Evolutionary conservation across 2,113 vertebrate species (phyloP).

Genomic region (Desmodus rotundus): DNA sequence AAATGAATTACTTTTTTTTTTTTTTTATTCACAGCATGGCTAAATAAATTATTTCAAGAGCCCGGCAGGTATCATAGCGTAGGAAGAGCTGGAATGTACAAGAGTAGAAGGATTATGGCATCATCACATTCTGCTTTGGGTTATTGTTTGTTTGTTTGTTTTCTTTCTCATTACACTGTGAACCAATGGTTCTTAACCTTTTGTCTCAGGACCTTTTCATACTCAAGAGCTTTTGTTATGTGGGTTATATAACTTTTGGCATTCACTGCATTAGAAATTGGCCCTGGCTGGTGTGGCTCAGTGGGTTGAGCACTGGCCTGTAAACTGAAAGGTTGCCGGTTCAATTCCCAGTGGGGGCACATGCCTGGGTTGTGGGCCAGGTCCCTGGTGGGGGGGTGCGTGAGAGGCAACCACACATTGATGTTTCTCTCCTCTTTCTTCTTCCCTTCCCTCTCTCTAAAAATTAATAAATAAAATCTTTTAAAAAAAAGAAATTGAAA

Average conservation of each 20-base stretch:
- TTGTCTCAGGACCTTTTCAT: not conserved
- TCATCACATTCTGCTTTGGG: not conserved
- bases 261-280: not conserved
- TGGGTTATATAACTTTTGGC: not conserved
- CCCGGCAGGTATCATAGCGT: not conserved
- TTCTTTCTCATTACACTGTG: not conserved
- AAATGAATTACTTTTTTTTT: constrained; percentile 23
- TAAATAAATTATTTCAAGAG: constrained; percentile 6
- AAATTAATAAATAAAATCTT: too few species aligned
- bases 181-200: not conserved
- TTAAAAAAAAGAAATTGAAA: not conserved
- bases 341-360: too few species aligned
- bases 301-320: too few species aligned
- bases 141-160: not conserved
- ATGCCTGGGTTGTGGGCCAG: too few species aligned
- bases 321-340: too few species aligned
- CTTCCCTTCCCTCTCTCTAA: too few species aligned
- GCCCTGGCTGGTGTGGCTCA: too few species aligned
- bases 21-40: not conserved
- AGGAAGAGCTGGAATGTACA: not conserved
- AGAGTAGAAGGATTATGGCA: not conserved
- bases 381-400: too few species aligned
- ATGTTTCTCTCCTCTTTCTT: too few species aligned
- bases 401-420: too few species aligned
- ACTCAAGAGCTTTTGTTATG: constrained; percentile 8